Conservation (phyloP, 2,888 invertebrate genomes). For the Limnephilus lunatus region DNA sequence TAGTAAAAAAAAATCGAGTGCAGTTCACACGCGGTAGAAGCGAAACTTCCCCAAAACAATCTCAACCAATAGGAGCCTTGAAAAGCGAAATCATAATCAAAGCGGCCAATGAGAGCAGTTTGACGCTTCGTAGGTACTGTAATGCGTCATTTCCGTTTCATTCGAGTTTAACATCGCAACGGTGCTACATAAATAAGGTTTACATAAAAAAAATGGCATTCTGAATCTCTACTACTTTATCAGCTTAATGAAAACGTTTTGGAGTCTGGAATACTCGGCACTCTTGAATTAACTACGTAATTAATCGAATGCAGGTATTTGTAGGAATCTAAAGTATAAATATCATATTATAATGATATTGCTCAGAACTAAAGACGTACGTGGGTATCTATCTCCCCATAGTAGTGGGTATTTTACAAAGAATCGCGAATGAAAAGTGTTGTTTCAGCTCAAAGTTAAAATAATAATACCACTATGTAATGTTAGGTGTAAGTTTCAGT, state of each 20-base stretch:
- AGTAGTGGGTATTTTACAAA: neutral
- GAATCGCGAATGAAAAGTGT: neutral
- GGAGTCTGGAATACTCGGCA: neutral
- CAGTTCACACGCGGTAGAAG: too few relatives aligned
- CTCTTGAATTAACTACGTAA: too few relatives aligned
- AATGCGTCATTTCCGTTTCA: too few relatives aligned
- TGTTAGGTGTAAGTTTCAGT: neutral
- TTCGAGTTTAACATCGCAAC: too few relatives aligned
- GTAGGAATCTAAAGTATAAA: neutral
- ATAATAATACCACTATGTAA: neutral
- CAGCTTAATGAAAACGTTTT: neutral
- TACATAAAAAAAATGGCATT: neutral
- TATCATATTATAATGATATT: neutral
- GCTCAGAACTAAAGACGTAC: neutral
- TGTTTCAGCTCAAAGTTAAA: neutral
- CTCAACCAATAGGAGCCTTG: too few relatives aligned
- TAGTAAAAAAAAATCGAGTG: too few relatives aligned
- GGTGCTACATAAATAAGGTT: too few relatives aligned
- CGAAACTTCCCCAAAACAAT: too few relatives aligned
- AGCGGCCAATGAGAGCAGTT: too few relatives aligned
- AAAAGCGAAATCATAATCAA: too few relatives aligned
- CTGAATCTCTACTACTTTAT: neutral
- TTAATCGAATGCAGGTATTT: neutral
- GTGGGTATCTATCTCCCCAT: too few relatives aligned
- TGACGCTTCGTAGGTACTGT: too few relatives aligned